Percentiles rank a stretch among this genome's conserved stretches.
Conservation (phyloP, 2,113 vertebrate species). For the Australoheros scitulus region DNA sequence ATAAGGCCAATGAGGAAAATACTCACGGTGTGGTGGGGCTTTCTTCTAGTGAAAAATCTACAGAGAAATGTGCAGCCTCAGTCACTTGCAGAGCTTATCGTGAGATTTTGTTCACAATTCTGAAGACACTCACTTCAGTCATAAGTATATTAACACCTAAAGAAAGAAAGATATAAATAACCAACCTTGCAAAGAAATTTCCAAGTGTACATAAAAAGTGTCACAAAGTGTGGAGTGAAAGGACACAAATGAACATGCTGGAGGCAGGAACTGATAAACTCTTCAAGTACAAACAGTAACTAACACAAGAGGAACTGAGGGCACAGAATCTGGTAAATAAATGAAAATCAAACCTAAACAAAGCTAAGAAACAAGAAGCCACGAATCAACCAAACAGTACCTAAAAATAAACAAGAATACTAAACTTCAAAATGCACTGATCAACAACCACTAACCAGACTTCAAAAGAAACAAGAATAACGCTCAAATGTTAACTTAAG, state of each 20-base stretch:
- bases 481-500: too few species aligned
- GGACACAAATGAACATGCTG: background rate
- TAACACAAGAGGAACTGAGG: background rate
- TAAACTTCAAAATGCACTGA: background rate
- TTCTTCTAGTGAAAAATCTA: background rate
- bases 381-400: too few species aligned
- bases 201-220: too few species aligned
- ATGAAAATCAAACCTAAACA: too few species aligned
- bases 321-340: background rate
- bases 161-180: background rate
- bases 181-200: background rate
- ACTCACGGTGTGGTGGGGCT: background rate
- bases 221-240: fast-evolving
- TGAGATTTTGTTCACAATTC: background rate
- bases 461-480: background rate
- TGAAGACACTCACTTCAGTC: background rate
- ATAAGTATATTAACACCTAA: background rate
- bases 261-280: background rate
- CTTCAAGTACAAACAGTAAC: too few species aligned
- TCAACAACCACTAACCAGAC: background rate
- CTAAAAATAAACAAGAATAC: too few species aligned
- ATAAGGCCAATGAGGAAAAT: background rate
- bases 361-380: too few species aligned
- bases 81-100: background rate
- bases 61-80: background rate